These are phyloP conservation scores for Hipparchia semele DNA, from an alignment of 2,888 invertebrate species.

Conservation along the genomic window DNA sequence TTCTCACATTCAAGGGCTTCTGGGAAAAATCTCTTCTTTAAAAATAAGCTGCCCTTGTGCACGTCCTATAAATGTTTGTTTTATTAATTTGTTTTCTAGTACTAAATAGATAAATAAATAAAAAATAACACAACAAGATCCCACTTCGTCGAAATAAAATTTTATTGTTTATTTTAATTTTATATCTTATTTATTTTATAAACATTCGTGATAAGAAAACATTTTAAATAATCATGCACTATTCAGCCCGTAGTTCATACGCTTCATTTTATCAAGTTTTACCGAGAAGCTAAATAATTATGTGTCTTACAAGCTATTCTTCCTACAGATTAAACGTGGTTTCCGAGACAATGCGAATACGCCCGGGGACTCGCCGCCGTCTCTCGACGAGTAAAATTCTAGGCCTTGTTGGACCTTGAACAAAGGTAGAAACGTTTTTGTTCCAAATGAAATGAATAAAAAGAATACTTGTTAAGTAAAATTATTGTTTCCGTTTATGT, in stretches of 20 bases:
- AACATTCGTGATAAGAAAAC: no score
- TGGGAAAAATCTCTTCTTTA: no score
- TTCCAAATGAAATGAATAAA: slow-evolving; percentile 24
- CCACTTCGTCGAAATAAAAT: no score
- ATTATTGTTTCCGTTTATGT: slow-evolving; percentile 16
- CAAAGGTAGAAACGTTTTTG: slow-evolving; percentile 32
- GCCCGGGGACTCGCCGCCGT: slow-evolving; percentile 27
- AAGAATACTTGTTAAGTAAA: slow-evolving; percentile 25
- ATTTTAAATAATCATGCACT: no score
- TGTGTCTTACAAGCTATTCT: slow-evolving; percentile 34
- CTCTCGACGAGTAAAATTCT: slow-evolving; percentile 31
- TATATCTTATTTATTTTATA: no score
- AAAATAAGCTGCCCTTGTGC: no score
- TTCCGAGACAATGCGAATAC: slow-evolving; percentile 34
- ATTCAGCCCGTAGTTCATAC: not conserved
- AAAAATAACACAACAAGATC: no score
- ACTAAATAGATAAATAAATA: no score
- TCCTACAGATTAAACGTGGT: slow-evolving; percentile 37
- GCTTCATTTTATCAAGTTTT: slow-evolving; percentile 27
- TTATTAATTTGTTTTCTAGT: no score
- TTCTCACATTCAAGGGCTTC: no score
- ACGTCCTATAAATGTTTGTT: no score
- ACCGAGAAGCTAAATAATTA: slow-evolving; percentile 20
- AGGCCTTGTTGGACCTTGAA: slow-evolving; percentile 29
- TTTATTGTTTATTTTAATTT: no score